Conservation (phyloP, 2,113 vertebrate species). For the Salminus brasiliensis region DNA sequence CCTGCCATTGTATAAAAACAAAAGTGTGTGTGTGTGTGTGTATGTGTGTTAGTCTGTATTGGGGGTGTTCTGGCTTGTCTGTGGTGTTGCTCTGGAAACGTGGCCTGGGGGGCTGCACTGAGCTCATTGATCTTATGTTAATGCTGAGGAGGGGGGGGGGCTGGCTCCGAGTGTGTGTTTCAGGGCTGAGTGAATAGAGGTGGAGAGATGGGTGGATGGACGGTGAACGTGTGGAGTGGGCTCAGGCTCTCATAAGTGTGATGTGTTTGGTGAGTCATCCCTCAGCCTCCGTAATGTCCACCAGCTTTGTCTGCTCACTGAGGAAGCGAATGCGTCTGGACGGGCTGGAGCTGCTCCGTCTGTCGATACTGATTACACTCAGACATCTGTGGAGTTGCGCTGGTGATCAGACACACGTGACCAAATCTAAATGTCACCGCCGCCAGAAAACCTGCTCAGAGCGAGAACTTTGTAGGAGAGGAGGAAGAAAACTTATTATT, state of each 20-base stretch:
- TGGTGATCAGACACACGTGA: conserved; percentile 20
- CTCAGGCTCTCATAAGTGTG: conserved; percentile 28
- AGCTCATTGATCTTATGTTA: conserved; percentile 74
- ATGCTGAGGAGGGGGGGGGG: conserved; percentile 44
- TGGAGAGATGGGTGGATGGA: background rate
- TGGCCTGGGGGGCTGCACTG: conserved; percentile 33
- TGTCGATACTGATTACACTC: conserved; percentile 70
- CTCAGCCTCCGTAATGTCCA: conserved; percentile 60
- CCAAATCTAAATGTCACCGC: background rate
- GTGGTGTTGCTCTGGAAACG: conserved; percentile 76
- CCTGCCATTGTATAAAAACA: too few species aligned
- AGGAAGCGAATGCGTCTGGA: conserved; percentile 20
- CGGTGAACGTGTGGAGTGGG: conserved; percentile 24
- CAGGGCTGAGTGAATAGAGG: conserved; percentile 32
- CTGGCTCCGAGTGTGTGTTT: conserved; percentile 18
- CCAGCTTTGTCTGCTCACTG: conserved; percentile 59
- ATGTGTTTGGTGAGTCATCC: conserved; percentile 72
- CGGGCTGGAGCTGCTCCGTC: conserved; percentile 48
- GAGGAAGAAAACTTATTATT: too few species aligned
- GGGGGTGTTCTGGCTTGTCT: background rate
- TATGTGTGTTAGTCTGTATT: background rate
- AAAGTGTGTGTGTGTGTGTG: background rate
- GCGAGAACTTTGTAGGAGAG: background rate
- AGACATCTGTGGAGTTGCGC: conserved; percentile 53
- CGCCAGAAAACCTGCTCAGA: too few species aligned